Evolutionary conservation across 2,888 invertebrate species (phyloP), one percentile per base, ranked within the genome.

Genomic region (Cataglyphis cursor): DNA sequence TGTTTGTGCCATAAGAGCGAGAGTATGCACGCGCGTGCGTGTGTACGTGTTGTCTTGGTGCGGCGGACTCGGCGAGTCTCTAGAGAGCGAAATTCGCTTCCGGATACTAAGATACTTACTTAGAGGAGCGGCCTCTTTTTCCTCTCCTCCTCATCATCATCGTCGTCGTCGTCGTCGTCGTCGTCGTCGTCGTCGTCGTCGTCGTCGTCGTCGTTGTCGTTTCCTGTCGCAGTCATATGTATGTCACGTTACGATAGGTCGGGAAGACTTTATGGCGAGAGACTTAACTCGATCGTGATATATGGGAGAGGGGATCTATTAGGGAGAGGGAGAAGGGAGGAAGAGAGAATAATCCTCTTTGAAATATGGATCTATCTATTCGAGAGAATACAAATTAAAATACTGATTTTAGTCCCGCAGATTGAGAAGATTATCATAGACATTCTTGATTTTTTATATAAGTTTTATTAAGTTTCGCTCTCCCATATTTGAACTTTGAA

Each of bases 171-270:
- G 15, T 61, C 66, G 4, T 66, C 15, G n/a, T 48, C 35, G 57
- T 62, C 48, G 76, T 73, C 57, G 31, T 74, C 59, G 70, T 24
- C 48, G 65, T 74, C 21, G 28, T 57, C 72, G 15, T 61, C 66
- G 4, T 66, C 15, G n/a, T 48, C 35, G 57, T 62, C 48, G 76
- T 73, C 57, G 31, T 74, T 54, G 70, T 24, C 48, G 65, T 74
- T 12, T 48, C 70, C 72, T 31, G 70, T 76, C 65, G 65, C 72
- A 21, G 35, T 44, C 59, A 59, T 83, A 65, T 57, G 74, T 76
- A 35, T 75, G 76, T 81, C 62, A 41, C 81, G 83, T 89, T 89
- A 82, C 38, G 84, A 74, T 84, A 89, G 90, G 88, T 89, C 89
- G 83, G 82, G 88, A 82, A 68, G 84, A 82, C 83, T 66, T n/a